Percentiles rank a stretch among this genome's conserved stretches.
Evolutionary conservation across 2,888 invertebrate species (phyloP).

Genomic region (Drosophila pseudotalamancana): DNA sequence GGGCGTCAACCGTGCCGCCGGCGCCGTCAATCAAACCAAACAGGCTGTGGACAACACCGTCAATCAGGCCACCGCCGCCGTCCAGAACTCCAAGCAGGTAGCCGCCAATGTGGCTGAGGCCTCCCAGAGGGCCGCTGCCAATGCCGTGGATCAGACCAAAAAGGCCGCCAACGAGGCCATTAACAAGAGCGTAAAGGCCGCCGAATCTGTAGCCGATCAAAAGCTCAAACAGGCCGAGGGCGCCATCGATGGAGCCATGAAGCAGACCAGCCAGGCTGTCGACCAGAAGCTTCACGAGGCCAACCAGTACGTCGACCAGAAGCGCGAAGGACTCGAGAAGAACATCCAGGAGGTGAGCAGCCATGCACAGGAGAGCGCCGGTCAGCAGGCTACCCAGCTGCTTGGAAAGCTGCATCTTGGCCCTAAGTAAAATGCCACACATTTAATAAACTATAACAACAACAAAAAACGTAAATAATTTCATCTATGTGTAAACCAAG

Average conservation of each 20-base stretch:
- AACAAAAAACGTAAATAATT: slow-evolving; percentile 43
- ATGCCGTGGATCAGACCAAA: slow-evolving; percentile 85
- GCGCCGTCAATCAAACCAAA: slow-evolving; percentile 78
- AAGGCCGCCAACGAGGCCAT: slow-evolving; percentile 85
- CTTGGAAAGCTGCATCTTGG: slow-evolving; percentile 83
- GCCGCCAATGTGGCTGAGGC: slow-evolving; percentile 82
- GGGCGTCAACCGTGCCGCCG: slow-evolving; percentile 78
- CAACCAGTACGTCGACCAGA: slow-evolving; percentile 87
- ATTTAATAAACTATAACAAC: slow-evolving; percentile 15
- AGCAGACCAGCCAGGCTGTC: slow-evolving; percentile 86
- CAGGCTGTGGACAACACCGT: slow-evolving; percentile 77
- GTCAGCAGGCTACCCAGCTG: slow-evolving; percentile 81
- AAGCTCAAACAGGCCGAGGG: slow-evolving; percentile 85
- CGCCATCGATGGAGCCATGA: slow-evolving; percentile 86
- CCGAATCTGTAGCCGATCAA: slow-evolving; percentile 84
- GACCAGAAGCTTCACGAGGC: slow-evolving; percentile 88
- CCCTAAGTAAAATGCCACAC: slow-evolving; percentile 41
- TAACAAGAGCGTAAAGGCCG: slow-evolving; percentile 85
- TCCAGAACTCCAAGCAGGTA: slow-evolving; percentile 81
- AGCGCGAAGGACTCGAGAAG: slow-evolving; percentile 85
- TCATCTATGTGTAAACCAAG: slow-evolving; percentile 42
- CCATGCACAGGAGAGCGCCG: slow-evolving; percentile 81
- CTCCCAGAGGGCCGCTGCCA: slow-evolving; percentile 83
- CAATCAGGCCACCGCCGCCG: slow-evolving; percentile 72
- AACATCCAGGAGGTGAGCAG: slow-evolving; percentile 80